Base-by-base conservation (phyloP, 53 echinoderm and acorn worm species). In the Glandiceps talaboti region DNA sequence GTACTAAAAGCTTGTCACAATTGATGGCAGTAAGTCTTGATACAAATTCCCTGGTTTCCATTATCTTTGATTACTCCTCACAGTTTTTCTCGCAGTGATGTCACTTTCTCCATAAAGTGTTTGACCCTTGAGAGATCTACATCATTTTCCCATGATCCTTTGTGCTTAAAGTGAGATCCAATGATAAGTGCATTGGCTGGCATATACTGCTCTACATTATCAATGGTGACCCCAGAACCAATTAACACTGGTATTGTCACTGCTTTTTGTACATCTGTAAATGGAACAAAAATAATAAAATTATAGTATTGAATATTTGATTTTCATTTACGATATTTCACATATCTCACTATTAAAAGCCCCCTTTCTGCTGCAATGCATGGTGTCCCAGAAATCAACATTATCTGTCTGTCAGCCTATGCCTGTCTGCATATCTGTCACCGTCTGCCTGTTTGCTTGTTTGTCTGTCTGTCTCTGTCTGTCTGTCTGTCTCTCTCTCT, bases 151-250 rank as follows among this genome's bases (percentile, higher is more conserved):
- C 93, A 93, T 33, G 77, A 79, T 31, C 88, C 90, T 14, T 80
- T 80, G 30, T 84, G 81, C 83, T 99, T 99, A 77, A 99, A 99
- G 73, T 93, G 88, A 0, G 99, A 99, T 10, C 99, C 99, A 45
- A 99, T 91, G 73, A 99, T 99, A 85, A 91, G 86, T 75, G 88
- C 99, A 30, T 85, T 91, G 1, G 99, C 99, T 28, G 80, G 75
- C 28, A 86, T 79, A 32, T 85, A 93, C 26, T 85, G 81, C 28
- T 82, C 77, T 32, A 94, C 86, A 76, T 91, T 99, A 32, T 86
- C 88, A 25, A 76, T 74, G 20, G 86, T 94, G 45, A 99, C 89
- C 31, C 99, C 99, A 26, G 99, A 99, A 6, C 99, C 99, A 27
- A 99, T 86, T 73, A 99, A 79, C 27, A 94, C 88, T 6, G 99